Evolutionary conservation across 2,888 invertebrate species (phyloP), one percentile per base, ranked within the genome.

Genomic region (Chelonus formosanus): DNA sequence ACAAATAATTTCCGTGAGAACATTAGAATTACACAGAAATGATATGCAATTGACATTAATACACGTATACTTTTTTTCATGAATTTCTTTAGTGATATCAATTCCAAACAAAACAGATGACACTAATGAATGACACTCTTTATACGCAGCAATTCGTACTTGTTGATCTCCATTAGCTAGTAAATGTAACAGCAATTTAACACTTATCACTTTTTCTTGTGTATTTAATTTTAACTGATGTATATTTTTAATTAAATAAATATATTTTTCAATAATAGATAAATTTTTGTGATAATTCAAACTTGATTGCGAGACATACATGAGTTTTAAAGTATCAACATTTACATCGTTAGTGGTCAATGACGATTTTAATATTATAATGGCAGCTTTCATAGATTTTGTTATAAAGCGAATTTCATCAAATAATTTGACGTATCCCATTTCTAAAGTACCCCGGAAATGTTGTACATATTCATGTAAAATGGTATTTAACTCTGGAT

Each of bases 1-100:
- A 71, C 88, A 87, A 68, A 89, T 87, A 44, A 91, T 89, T 84
- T 91, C 91, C 1, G 86, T 88, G 59, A 92, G 76, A 58, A 91
- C 81, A 52, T 85, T 85, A 10, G 88, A 84, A 70, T 89, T 87
- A 66, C 88, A 85, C 48, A 91, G 76, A 78, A 90, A 86, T 48
- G 80, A 85, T 71, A 87, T 81, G 75, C 86, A 85, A 72, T 85
- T 86, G 74, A 6, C 40, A 40, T 6, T 40, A 6, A 5, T 40
- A 40, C 6, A 40, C 6, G 40, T 5, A 40, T 5, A 40, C 6
- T 40, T 40, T 40, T 89, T 89, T 58, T 78, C 76, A 77, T 85
- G 75, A 81, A 78, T 57, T 70, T 78, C 70, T 82, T 84, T 73
- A 52, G 66, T 76, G 59, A 75, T 75, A 36, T 80, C 77, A 6